Base-by-base conservation (phyloP, 2,113 vertebrate species). In the Motacilla tschutschensis region DNA sequence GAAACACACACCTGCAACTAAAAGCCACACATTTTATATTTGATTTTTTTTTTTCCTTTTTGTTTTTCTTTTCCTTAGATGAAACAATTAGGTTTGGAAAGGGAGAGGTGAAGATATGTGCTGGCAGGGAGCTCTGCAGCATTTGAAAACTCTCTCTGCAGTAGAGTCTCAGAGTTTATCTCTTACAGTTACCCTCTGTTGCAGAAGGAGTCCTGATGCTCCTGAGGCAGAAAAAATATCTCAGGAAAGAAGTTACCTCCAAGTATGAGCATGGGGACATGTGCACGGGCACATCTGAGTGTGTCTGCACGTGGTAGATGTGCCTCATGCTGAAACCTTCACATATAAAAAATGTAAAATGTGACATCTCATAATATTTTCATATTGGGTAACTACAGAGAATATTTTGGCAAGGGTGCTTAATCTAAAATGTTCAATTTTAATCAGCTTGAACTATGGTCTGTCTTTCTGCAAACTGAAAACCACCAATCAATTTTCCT, bases 401-500 rank as follows among this genome's bases (percentile, higher is more conserved):
- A 97, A 96, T 97, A 97, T 97, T 98, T 97, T 97, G 97, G 97
- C 97, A 97, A 96, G 95, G 92, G 96, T 96, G 94, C 96, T 98
- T 97, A 97, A 98, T 98, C 97, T 98, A 97, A 97, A 98, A 97
- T 97, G 97, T 97, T 97, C 97, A 97, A 96, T 97, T 98, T 98
- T 98, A 98, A 97, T 97, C 97, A 97, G 96, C 97, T 97, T 98
- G 98, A 98, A 98, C 98, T 97, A 98, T 97, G 96, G 97, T 97
- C 97, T 98, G 97, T 98, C 97, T 98, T 97, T 97, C 97, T 93
- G 97, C 97, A 98, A 99, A 98, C 98, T 97, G 96, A 98, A 98
- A 98, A 96, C 98, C 96, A 98, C 98, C 98, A 98, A 98, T 98
- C 96, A 97, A 98, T 98, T 98, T 96, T 97, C 95, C 97, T 97